These are phyloP conservation scores for Pterocles gutturalis DNA, from an alignment of 2,113 vertebrate genomes.

Conservation along the genomic window DNA sequence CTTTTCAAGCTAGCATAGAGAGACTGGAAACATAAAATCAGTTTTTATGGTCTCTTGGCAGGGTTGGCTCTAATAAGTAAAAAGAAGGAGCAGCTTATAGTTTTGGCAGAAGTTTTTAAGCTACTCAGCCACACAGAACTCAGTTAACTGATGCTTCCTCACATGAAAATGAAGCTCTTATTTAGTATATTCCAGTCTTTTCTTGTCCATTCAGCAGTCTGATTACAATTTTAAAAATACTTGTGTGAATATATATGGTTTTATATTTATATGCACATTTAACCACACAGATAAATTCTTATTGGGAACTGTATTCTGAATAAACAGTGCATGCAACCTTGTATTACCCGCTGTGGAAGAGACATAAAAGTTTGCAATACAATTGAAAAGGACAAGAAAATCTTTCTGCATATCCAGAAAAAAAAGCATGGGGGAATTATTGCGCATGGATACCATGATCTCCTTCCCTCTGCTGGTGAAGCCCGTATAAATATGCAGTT, in stretches of 20 bases:
- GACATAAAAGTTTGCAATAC: background rate
- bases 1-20: constrained; percentile 27
- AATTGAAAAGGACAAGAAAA: background rate
- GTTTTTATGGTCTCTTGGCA: constrained; percentile 56
- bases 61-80: constrained; percentile 47
- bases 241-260: background rate
- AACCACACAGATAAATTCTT: background rate
- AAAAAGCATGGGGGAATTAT: background rate
- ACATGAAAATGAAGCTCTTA: constrained; percentile 15
- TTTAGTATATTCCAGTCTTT: background rate
- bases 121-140: background rate
- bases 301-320: background rate
- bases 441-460: background rate
- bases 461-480: constrained; percentile 31
- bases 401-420: background rate
- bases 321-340: rapidly evolving
- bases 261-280: background rate
- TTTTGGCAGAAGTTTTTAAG: constrained; percentile 63
- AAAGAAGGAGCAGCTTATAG: constrained; percentile 18
- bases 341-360: background rate
- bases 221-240: background rate
- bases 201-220: background rate
- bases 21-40: constrained; percentile 59
- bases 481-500: background rate
- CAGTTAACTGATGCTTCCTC: constrained; percentile 34